Percentiles rank a stretch among this genome's conserved stretches.
phyloP scores from a whole-genome alignment of 2,888 invertebrate genomes.

The Lithophane semibrunnea region DNA sequence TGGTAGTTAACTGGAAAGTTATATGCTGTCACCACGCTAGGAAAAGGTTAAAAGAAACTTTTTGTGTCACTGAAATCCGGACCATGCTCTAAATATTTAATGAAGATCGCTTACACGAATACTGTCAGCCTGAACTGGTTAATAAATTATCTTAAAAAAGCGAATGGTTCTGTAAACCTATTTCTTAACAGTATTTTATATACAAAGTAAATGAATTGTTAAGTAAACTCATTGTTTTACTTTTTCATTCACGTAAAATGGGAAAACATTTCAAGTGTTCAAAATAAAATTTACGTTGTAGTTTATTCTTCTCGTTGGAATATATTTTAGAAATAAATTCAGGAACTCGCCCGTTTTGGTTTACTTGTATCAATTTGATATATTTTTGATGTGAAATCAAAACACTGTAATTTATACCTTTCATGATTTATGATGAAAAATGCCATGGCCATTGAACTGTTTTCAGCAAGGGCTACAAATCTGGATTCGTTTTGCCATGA shows the following conservation, averaged over 20 bases:
- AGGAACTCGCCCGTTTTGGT: conserved; percentile 31
- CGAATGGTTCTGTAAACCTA: conserved; percentile 6
- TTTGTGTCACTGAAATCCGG: conserved; percentile 36
- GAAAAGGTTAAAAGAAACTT: conserved; percentile 30
- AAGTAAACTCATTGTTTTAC: conserved; percentile 27
- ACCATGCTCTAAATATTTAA: conserved; percentile 36
- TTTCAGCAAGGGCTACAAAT: conserved; percentile 20
- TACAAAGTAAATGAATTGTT: conserved; percentile 15
- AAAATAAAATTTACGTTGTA: conserved; percentile 31
- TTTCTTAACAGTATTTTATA: conserved; percentile 16
- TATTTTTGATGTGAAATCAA: conserved; percentile 24
- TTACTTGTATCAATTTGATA: conserved; percentile 32
- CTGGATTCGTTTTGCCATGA: conserved; percentile 18
- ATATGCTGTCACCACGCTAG: conserved; percentile 17
- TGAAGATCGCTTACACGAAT: conserved; percentile 14
- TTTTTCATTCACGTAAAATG: conserved; percentile 30
- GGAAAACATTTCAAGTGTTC: conserved; percentile 26
- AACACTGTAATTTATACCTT: conserved; percentile 41
- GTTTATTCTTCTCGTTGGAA: conserved; percentile 24
- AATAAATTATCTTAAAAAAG: conserved; percentile 12
- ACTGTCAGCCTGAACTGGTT: neutral
- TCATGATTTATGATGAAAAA: conserved; percentile 30
- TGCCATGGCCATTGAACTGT: conserved; percentile 14
- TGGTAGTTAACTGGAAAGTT: conserved; percentile 35
- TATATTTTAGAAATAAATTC: conserved; percentile 18